phyloP scores from a whole-genome alignment of 2,888 invertebrate species.

The Drosophila pseudotalamancana region DNA sequence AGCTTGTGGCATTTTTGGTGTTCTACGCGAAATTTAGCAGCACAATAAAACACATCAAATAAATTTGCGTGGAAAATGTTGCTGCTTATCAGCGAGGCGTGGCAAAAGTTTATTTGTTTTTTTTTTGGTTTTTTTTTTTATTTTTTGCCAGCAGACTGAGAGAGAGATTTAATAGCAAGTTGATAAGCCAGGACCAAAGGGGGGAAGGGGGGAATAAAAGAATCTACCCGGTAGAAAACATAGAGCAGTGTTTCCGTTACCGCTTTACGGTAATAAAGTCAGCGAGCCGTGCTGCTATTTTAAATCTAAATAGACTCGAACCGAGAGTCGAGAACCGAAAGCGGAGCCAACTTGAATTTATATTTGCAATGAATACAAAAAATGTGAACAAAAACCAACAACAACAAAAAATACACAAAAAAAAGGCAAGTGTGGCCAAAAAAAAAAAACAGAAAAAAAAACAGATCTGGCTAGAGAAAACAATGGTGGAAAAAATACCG shows the following conservation, averaged over 20 bases:
- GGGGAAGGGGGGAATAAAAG: too few species aligned
- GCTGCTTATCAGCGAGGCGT: slow-evolving; percentile 69
- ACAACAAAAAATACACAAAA: too few species aligned
- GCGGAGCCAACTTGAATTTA: slow-evolving; percentile 65
- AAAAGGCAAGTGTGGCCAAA: too few species aligned
- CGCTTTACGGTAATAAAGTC: slow-evolving; percentile 72
- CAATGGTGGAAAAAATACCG: slow-evolving; percentile 48
- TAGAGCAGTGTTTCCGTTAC: slow-evolving; percentile 27
- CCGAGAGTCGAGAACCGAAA: too few species aligned
- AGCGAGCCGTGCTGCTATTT: slow-evolving; percentile 68
- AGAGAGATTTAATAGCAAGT: slow-evolving; percentile 73
- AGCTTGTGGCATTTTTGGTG: slow-evolving; percentile 39
- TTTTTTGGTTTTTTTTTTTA: background rate
- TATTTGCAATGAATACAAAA: slow-evolving; percentile 37
- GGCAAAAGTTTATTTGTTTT: slow-evolving; percentile 38
- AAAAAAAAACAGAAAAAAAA: slow-evolving; percentile 10
- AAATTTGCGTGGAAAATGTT: slow-evolving; percentile 71
- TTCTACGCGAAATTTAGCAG: slow-evolving; percentile 75
- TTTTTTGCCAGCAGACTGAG: background rate
- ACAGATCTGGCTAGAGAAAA: slow-evolving; percentile 35
- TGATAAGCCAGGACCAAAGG: too few species aligned
- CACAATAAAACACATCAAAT: slow-evolving; percentile 77
- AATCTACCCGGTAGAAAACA: too few species aligned
- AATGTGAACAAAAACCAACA: background rate
- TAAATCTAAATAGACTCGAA: slow-evolving; percentile 74